phyloP scores from a whole-genome alignment of 1,140 invertebrate genomes.

The Cydia amplana region DNA sequence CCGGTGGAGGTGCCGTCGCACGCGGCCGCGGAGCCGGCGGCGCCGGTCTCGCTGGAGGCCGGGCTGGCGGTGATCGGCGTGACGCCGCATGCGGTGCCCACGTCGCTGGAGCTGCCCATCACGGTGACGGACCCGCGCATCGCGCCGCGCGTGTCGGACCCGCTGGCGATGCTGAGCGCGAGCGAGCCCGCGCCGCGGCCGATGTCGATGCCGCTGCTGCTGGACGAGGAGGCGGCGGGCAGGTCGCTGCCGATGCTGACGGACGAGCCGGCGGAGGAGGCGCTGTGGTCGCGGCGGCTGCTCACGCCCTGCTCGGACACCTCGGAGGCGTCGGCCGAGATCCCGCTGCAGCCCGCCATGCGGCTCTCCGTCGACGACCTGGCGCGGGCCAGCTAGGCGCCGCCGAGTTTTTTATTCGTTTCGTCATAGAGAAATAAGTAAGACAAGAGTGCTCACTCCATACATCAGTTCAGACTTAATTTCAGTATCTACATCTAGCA shows the following conservation, averaged over 20 bases:
- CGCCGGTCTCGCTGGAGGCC: slow-evolving; percentile 76
- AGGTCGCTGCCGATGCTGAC: slow-evolving; percentile 73
- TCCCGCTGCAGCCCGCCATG: slow-evolving; percentile 64
- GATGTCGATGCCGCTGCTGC: slow-evolving; percentile 69
- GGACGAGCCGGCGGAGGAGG: slow-evolving; percentile 51
- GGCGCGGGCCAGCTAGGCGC: slow-evolving; percentile 44
- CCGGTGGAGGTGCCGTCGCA: slow-evolving; percentile 86
- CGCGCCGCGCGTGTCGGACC: slow-evolving; percentile 75
- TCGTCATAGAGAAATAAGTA: too few relatives aligned
- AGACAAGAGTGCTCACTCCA: too few relatives aligned
- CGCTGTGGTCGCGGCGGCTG: slow-evolving; percentile 58
- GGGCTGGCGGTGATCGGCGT: slow-evolving; percentile 81
- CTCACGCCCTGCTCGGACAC: slow-evolving; percentile 64
- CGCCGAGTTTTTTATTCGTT: neutral
- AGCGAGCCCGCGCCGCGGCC: slow-evolving; percentile 80
- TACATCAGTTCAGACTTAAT: too few relatives aligned
- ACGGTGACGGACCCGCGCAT: slow-evolving; percentile 85
- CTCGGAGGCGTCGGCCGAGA: slow-evolving; percentile 63
- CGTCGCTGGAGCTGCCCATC: slow-evolving; percentile 84
- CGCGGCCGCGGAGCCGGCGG: slow-evolving; percentile 70
- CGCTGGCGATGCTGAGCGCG: slow-evolving; percentile 51
- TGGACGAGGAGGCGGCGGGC: slow-evolving; percentile 63
- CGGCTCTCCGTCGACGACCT: slow-evolving; percentile 62
- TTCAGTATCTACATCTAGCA: too few relatives aligned
- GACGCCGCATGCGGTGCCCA: slow-evolving; percentile 78